Evolutionary conservation across 1,140 invertebrate genomes (phyloP), one percentile per base, ranked within the genome.

Genomic region (Cotesia typhae): DNA sequence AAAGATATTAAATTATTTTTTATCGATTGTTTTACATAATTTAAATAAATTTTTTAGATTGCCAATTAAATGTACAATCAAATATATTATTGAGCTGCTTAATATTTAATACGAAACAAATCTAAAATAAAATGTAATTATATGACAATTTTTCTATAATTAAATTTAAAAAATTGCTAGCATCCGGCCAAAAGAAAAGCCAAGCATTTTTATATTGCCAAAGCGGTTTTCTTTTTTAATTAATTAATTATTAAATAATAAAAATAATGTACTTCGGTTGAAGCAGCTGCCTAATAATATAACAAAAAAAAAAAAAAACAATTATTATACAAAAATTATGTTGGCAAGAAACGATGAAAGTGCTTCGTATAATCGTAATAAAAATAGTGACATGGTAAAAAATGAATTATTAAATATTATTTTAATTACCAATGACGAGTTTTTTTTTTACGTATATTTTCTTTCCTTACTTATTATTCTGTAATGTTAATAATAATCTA

Each of bases 291-390:
- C 67, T 75, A 60, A 68, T 57, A 53, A 74, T 51, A 67, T 38
- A 63, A 72, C 71, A 65, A 63, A 67, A 60, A 60, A 59, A 70
- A 6, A 66, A 66, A 67, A 52, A 67, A 66, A 70, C 14, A 66
- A 67, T 66, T 75, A 73, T 75, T 70, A 70, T 75, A 75, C 71
- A 75, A 72, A 71, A 28, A 68, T n/a, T 67, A 71, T 68, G 66
- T 75, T 75, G 74, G 70, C 71, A 73, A 75, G 71, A 75, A 75
- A 73, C 71, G 67, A 73, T 73, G 73, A 74, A 28, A 74, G 69
- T 74, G 63, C 64, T 73, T 68, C 70, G 67, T 71, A 71, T 71
- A 55, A 17, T 47, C 70, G 9, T 2, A 47, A 47, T 70, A 55
- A 59, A 38, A 67, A 70, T 37, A 71, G 59, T 70, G 53, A 69